Evolutionary conservation across 2,113 vertebrate genomes (phyloP).

Genomic region (Arvicanthis niloticus): DNA sequence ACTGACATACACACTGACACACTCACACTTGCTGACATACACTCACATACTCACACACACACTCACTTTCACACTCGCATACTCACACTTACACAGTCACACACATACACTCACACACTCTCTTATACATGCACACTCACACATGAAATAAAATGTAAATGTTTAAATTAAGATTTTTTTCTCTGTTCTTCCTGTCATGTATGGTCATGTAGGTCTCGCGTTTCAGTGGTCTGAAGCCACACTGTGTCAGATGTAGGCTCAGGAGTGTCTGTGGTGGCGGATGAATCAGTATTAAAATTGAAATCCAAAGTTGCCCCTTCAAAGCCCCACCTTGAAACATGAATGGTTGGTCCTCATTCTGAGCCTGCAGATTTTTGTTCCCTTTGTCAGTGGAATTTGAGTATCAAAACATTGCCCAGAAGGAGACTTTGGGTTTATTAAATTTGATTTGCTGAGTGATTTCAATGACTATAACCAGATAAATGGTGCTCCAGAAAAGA

Average conservation of each 20-base stretch:
- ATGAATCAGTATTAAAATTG: neutral
- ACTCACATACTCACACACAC: too few species aligned
- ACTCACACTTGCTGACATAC: too few species aligned
- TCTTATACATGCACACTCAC: neutral
- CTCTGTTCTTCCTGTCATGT: neutral
- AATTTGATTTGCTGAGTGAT: conserved; percentile 43
- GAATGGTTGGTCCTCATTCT: neutral
- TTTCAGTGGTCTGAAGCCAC: neutral
- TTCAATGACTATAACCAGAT: conserved; percentile 44
- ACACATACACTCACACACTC: too few species aligned
- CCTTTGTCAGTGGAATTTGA: neutral
- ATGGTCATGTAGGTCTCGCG: neutral
- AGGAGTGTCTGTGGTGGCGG: neutral
- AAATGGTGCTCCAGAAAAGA: neutral
- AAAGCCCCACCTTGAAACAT: neutral
- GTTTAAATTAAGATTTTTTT: neutral
- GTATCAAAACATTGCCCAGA: neutral
- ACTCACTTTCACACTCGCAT: too few species aligned
- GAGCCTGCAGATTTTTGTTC: neutral
- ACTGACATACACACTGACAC: too few species aligned
- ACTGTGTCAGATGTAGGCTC: neutral
- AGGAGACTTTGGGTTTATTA: conserved; percentile 60
- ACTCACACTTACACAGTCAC: too few species aligned
- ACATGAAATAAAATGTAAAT: neutral
- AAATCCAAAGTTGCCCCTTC: neutral